A percentile compares a stretch with the other conserved stretches of the same genome.
Conservation (phyloP, 2,888 invertebrate genomes). For the Scaeva pyrastri region DNA sequence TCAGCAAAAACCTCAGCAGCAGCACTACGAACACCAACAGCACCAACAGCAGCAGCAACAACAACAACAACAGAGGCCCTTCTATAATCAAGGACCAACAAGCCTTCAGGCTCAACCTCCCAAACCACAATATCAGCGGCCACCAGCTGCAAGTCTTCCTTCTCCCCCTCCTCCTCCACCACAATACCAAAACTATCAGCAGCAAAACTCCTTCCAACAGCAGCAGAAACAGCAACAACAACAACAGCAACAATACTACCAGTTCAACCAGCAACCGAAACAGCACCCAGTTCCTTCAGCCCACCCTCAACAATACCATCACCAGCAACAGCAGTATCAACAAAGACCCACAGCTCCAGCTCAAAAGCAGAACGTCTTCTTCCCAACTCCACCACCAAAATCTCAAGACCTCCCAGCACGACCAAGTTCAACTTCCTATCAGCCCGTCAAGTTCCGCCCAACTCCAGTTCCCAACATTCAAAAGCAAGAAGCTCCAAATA, state of each 20-base stretch:
- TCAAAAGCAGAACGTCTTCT: conserved; percentile 81
- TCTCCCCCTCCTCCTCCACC: conserved; percentile 85
- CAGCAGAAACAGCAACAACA: conserved; percentile 55
- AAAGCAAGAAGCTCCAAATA: conserved; percentile 79
- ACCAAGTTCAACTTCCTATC: conserved; percentile 78
- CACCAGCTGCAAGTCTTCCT: conserved; percentile 78
- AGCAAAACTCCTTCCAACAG: conserved; percentile 43
- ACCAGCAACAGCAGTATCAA: conserved; percentile 77
- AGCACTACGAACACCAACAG: conserved; percentile 68
- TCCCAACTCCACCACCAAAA: conserved; percentile 80
- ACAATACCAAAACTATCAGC: conserved; percentile 63
- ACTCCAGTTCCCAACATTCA: conserved; percentile 80
- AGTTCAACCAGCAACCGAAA: conserved; percentile 44
- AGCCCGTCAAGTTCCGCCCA: conserved; percentile 82
- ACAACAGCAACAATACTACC: conserved; percentile 45
- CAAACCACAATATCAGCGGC: conserved; percentile 76
- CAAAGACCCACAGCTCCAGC: conserved; percentile 79
- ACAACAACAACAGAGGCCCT: conserved; percentile 75
- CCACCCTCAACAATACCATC: conserved; percentile 83
- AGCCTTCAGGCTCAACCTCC: conserved; percentile 71
- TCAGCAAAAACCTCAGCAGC: conserved; percentile 62
- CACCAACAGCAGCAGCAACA: conserved; percentile 58
- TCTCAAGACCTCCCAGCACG: conserved; percentile 77
- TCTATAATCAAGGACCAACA: conserved; percentile 76
- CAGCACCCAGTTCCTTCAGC: conserved; percentile 59